Percentiles rank a stretch among this genome's conserved stretches.
Conservation (phyloP, 1,140 invertebrate genomes). For the Drosophila erecta region DNA sequence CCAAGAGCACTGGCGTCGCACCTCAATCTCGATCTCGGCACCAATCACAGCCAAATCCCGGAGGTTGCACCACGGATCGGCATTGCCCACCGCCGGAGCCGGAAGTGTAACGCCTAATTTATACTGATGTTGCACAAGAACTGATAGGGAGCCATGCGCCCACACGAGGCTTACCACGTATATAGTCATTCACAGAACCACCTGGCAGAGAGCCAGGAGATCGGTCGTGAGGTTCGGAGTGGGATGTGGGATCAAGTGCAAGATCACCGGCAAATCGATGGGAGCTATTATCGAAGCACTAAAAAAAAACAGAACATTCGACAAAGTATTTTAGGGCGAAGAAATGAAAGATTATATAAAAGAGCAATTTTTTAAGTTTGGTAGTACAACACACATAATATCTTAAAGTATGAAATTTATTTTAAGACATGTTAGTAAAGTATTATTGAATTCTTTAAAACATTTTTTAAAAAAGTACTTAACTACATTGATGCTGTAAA, state of each 20-base stretch:
- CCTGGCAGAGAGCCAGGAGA: conserved; percentile 48
- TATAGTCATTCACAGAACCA: conserved; percentile 51
- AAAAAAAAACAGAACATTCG: background rate
- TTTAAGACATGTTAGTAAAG: no score
- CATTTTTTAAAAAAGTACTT: background rate
- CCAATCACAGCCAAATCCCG: conserved; percentile 16
- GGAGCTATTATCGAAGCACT: conserved; percentile 4
- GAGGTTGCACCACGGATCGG: conserved; percentile 5
- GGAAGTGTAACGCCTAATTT: conserved; percentile 10
- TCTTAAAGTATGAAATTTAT: no score
- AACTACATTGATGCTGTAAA: background rate
- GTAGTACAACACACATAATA: no score
- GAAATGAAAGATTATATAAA: background rate
- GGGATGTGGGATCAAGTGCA: conserved; percentile 35
- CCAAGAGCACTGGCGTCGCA: conserved; percentile 9
- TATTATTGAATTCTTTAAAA: no score
- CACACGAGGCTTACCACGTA: conserved; percentile 5
- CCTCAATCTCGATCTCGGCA: conserved; percentile 16
- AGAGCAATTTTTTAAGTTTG: no score
- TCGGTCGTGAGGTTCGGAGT: background rate
- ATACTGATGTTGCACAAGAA: conserved; percentile 39
- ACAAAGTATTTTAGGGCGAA: background rate
- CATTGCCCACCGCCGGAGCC: conserved; percentile 4
- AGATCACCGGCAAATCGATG: conserved; percentile 25
- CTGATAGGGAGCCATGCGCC: conserved; percentile 32